Percentiles rank a stretch among this genome's conserved stretches.
Conservation (phyloP, 2,888 invertebrate genomes). For the Julus scandinavius region DNA sequence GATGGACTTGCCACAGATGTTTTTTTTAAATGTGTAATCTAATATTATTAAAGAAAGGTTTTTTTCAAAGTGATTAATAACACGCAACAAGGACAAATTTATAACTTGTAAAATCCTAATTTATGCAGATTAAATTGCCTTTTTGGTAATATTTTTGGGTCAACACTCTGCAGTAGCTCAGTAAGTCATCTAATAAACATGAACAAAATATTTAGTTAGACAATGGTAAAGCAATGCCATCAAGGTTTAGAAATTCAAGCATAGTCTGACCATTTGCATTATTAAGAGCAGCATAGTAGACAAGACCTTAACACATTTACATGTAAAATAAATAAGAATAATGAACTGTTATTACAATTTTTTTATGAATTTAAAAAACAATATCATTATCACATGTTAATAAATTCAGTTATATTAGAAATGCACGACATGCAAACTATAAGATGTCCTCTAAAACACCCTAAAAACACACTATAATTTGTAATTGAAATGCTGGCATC, state of each 20-base stretch:
- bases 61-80: too few species aligned
- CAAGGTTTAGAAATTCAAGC: background rate
- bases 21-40: background rate
- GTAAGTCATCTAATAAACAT: background rate
- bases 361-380: background rate
- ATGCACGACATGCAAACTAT: background rate
- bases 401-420: background rate
- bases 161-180: background rate
- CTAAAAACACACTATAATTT: background rate
- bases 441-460: background rate
- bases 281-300: background rate
- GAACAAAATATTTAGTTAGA: background rate
- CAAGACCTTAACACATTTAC: slow-evolving; percentile 36
- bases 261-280: background rate
- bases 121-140: background rate
- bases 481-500: background rate
- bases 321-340: background rate
- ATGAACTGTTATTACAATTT: background rate
- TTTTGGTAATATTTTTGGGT: background rate
- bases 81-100: background rate
- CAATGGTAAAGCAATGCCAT: slow-evolving; percentile 25
- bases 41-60: background rate
- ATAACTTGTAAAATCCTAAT: background rate
- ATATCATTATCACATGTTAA: background rate
- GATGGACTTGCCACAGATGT: background rate